These are phyloP conservation scores for Actias luna DNA, from an alignment of 2,888 invertebrate species.

Conservation along the genomic window DNA sequence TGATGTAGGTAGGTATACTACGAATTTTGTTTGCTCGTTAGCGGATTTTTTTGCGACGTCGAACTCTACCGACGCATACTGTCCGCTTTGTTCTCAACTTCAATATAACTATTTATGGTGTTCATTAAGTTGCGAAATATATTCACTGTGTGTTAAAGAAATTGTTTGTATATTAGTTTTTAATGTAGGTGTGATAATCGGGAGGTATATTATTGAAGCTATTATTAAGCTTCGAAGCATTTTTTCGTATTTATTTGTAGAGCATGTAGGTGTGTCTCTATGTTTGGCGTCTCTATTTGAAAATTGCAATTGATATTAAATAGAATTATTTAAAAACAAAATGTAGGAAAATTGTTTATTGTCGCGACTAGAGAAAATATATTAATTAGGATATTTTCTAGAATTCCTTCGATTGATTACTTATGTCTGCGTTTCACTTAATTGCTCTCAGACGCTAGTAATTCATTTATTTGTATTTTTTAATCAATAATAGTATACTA, in stretches of 20 bases:
- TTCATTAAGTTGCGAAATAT: conserved; percentile 35
- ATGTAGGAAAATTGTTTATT: too few relatives aligned
- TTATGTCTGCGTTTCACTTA: too few relatives aligned
- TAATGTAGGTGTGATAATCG: conserved; percentile 37
- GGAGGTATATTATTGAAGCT: conserved; percentile 17
- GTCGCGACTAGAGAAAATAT: too few relatives aligned
- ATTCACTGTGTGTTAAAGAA: conserved; percentile 27
- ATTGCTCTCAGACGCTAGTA: too few relatives aligned
- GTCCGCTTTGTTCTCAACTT: conserved; percentile 36
- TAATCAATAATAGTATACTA: too few relatives aligned
- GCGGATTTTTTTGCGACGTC: conserved; percentile 40
- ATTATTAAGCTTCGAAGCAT: conserved; percentile 18
- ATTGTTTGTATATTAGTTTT: conserved; percentile 41
- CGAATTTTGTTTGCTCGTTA: conserved; percentile 46
- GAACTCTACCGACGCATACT: conserved; percentile 35
- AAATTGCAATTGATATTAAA: too few relatives aligned
- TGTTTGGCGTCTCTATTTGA: too few relatives aligned
- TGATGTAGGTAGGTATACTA: conserved; percentile 27
- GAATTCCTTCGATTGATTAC: too few relatives aligned
- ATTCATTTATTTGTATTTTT: too few relatives aligned
- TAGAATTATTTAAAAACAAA: too few relatives aligned
- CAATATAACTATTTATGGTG: conserved; percentile 33
- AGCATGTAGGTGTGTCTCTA: not conserved
- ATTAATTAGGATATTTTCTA: too few relatives aligned
- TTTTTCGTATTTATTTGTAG: not conserved